Conservation (phyloP, 2,888 invertebrate species). For the Epistrophe grossulariae region DNA sequence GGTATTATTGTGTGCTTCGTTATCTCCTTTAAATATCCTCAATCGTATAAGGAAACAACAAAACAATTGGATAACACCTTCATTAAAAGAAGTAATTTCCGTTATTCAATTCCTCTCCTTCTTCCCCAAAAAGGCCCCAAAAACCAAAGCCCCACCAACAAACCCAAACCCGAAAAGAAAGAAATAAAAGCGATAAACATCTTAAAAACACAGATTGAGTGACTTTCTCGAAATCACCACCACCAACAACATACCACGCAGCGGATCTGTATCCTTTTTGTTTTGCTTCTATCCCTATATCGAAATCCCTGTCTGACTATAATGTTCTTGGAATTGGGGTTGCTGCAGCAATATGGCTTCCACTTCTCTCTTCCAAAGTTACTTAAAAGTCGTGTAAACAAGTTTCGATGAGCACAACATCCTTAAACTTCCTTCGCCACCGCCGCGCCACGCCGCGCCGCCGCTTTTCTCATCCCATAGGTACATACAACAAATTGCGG, state of each 20-base stretch:
- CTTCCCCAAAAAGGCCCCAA: background rate
- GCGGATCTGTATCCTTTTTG: slow-evolving; percentile 41
- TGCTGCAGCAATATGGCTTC: slow-evolving; percentile 7
- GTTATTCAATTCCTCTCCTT: slow-evolving; percentile 50
- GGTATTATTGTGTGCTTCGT: slow-evolving; percentile 1
- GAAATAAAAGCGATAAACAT: slow-evolving; percentile 64
- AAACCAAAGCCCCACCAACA: background rate
- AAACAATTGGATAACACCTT: slow-evolving; percentile 58
- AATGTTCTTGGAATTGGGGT: background rate
- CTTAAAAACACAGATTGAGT: slow-evolving; percentile 58
- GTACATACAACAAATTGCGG: slow-evolving; percentile 63
- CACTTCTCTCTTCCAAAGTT: slow-evolving; percentile 24
- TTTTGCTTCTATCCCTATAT: background rate
- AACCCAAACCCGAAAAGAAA: background rate
- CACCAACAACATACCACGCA: slow-evolving; percentile 1
- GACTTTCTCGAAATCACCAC: slow-evolving; percentile 41
- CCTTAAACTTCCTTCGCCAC: slow-evolving; percentile 4
- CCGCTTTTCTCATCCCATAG: slow-evolving; percentile 36
- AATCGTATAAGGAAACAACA: slow-evolving; percentile 22
- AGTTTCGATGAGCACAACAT: slow-evolving; percentile 65
- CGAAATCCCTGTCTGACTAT: slow-evolving; percentile 1
- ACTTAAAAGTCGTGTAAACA: slow-evolving; percentile 73
- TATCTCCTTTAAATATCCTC: slow-evolving; percentile 12
- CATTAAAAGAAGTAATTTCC: slow-evolving; percentile 71
- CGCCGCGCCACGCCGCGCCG: too few relatives aligned